Base-by-base conservation (phyloP, 2,888 invertebrate species). In the Archaeoteleia sp. region DNA sequence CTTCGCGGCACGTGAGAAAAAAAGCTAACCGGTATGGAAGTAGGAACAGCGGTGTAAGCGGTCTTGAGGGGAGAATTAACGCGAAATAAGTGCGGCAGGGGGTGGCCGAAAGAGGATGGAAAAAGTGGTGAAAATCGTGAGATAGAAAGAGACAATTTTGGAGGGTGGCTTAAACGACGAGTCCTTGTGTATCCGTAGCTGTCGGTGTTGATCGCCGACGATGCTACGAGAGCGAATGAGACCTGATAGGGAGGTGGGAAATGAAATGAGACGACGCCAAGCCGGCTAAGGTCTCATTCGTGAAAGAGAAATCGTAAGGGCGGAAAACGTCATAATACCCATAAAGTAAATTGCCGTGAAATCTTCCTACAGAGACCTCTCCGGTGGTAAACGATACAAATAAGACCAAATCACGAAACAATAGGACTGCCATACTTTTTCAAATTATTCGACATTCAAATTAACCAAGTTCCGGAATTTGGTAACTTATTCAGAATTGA, bases 21-120 rank as follows among this genome's bases (percentile, higher is more conserved):
- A 79, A 78, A 78, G 76, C 74, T 74, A 78, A 75, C 73, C 66
- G 54, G 68, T 37, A 8, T 23, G 39, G 57, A 34, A 42, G 67
- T 49, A 39, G 48, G 46, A 62, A 46, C 69, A 63, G 74, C 72
- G 66, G 76, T 71, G 67, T 70, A 77, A 80, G 78, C 78, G 79
- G 77, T 80, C 82, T 81, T 82, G 80, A 82, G 82, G 80, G 83
- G 79, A 79, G 78, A 82, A 83, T 83, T 83, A 82, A 80, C 80
- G 74, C 76, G 80, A 78, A 82, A 83, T 81, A 82, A 74, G 70
- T 73, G 70, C 62, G 70, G 68, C 67, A 66, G 42, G 54, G 62
- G 46, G 67, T 62, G 39, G 49, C 51, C 48, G 67, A 35, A 42
- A 53, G 68, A 34, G 13, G 35, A 17, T 42, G 39, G 42, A 63